Evolutionary conservation across 1,140 invertebrate species (phyloP).

Genomic region (Schlechtendalia chinensis): DNA sequence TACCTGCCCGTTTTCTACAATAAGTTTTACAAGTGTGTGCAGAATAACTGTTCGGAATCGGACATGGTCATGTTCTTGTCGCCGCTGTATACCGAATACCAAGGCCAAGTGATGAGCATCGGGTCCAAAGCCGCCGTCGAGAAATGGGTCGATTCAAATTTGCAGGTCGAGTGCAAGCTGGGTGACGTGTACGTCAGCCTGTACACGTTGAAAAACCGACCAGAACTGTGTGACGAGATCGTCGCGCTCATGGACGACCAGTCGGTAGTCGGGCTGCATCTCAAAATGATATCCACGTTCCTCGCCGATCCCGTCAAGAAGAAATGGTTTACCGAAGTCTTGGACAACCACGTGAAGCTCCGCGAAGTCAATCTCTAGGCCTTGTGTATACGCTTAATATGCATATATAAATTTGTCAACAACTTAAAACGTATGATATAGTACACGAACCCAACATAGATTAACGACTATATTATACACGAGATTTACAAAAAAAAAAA

Average conservation of each 20-base stretch:
- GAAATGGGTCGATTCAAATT: slow-evolving; percentile 19
- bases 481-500: too few species aligned
- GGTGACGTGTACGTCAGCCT: slow-evolving; percentile 1
- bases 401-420: too few species aligned
- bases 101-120: slow-evolving; percentile 18
- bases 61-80: neutral
- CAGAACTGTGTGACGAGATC: slow-evolving; percentile 7
- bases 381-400: neutral
- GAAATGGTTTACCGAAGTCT: slow-evolving; percentile 32
- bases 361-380: slow-evolving; percentile 29
- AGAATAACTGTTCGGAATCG: slow-evolving; percentile 21
- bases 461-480: too few species aligned
- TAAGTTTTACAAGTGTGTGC: slow-evolving; percentile 21
- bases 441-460: too few species aligned
- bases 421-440: too few species aligned
- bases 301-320: neutral
- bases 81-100: slow-evolving; percentile 13
- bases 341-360: slow-evolving; percentile 26
- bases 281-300: slow-evolving; percentile 23
- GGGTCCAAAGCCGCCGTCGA: neutral
- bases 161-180: neutral
- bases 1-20: slow-evolving; percentile 36
- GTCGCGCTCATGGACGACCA: slow-evolving; percentile 6
- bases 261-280: slow-evolving; percentile 13
- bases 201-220: slow-evolving; percentile 3